These are phyloP conservation scores for Nymphalis polychloros DNA, from an alignment of 2,888 invertebrate genomes.

Conservation along the genomic window DNA sequence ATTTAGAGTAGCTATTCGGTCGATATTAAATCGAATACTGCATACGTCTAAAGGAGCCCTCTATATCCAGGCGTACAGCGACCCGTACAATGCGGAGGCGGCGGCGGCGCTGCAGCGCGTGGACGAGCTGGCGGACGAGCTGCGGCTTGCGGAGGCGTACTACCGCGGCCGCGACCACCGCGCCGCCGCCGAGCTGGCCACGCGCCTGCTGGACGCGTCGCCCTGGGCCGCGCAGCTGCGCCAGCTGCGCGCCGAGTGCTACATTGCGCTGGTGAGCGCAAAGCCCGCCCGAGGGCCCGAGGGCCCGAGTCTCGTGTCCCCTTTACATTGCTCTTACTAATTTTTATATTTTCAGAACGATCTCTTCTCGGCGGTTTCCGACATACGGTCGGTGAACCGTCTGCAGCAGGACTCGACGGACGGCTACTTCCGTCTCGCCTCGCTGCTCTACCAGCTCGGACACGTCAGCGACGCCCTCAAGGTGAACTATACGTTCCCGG, in stretches of 20 bases:
- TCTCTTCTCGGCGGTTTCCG: constrained; percentile 92
- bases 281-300: neutral
- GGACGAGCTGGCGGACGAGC: constrained; percentile 84
- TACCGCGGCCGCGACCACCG: constrained; percentile 77
- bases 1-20: too few relatives aligned
- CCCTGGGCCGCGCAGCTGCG: constrained; percentile 94
- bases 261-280: constrained; percentile 82
- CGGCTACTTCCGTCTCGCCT: constrained; percentile 91
- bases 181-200: constrained; percentile 75
- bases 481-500: constrained; percentile 60
- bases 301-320: too few relatives aligned
- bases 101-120: constrained; percentile 85
- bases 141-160: constrained; percentile 80
- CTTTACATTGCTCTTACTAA: neutral
- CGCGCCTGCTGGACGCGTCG: constrained; percentile 90
- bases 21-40: too few relatives aligned
- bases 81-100: constrained; percentile 90
- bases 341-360: constrained; percentile 81
- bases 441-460: constrained; percentile 93
- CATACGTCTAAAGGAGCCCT: neutral
- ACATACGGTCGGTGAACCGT: constrained; percentile 94
- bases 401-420: constrained; percentile 95
- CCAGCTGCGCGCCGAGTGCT: constrained; percentile 92
- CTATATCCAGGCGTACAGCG: constrained; percentile 66
- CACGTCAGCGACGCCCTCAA: constrained; percentile 94